A percentile compares a stretch with the other conserved stretches of the same genome.
phyloP scores from a whole-genome alignment of 2,888 invertebrate genomes.

The Biston stratarius region DNA sequence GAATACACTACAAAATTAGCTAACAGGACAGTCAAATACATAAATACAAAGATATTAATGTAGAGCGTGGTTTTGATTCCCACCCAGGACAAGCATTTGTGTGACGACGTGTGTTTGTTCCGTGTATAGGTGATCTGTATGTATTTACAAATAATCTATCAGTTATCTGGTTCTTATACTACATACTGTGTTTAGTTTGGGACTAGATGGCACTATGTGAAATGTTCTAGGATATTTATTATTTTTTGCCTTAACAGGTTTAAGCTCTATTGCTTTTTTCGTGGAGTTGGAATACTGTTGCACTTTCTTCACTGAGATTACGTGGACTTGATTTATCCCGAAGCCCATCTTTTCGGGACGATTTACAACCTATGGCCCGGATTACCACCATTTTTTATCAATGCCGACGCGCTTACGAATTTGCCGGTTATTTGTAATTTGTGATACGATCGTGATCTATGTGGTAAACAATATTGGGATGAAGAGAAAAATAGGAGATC shows the following conservation, averaged over 20 bases:
- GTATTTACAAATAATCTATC: too few species aligned
- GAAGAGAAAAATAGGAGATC: conserved; percentile 25
- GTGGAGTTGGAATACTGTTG: conserved; percentile 24
- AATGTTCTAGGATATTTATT: background rate
- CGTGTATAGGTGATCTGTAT: too few species aligned
- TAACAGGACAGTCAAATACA: too few species aligned
- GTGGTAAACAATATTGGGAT: conserved; percentile 36
- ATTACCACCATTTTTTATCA: conserved; percentile 51
- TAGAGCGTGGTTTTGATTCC: too few species aligned
- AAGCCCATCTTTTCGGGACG: conserved; percentile 51
- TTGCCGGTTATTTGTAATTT: conserved; percentile 44
- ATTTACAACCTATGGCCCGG: conserved; percentile 56
- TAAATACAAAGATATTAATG: too few species aligned
- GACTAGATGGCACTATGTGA: too few species aligned
- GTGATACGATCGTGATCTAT: conserved; percentile 40
- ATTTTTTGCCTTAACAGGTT: background rate
- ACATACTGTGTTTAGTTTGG: too few species aligned
- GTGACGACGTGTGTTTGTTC: too few species aligned
- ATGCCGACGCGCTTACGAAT: conserved; percentile 39
- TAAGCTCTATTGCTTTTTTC: too few species aligned
- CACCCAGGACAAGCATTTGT: too few species aligned
- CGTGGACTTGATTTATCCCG: conserved; percentile 61
- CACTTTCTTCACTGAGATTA: conserved; percentile 47
- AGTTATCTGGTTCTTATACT: too few species aligned
- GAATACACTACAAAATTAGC: too few species aligned